Conservation (phyloP, 1,140 invertebrate species). For the Atta texana region DNA sequence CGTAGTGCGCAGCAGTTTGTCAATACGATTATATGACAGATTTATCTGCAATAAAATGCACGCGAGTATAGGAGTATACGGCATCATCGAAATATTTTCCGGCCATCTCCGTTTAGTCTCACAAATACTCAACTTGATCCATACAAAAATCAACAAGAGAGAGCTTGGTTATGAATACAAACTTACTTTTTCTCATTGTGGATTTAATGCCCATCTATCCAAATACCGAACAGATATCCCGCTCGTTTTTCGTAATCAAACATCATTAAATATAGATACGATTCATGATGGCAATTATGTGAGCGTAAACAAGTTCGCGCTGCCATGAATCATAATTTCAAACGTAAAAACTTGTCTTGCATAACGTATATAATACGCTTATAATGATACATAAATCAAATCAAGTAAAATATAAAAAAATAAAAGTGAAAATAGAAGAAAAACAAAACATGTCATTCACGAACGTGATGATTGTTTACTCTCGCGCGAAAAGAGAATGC, state of each 20-base stretch:
- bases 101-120: not conserved
- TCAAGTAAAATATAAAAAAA: not conserved
- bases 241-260: not conserved
- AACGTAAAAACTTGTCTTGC: slow-evolving; percentile 3
- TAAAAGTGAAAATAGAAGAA: not conserved
- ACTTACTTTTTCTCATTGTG: not conserved
- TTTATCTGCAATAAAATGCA: slow-evolving; percentile 58
- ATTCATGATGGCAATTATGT: not conserved
- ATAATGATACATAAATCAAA: not conserved
- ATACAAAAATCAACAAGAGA: not conserved
- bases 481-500: not conserved
- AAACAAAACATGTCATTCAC: not conserved
- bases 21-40: slow-evolving; percentile 63
- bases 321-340: slow-evolving; percentile 9
- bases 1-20: slow-evolving; percentile 38
- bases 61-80: not conserved
- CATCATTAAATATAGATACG: not conserved
- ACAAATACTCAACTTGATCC: not conserved
- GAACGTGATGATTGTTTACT: not conserved
- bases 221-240: not conserved
- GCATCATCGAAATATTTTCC: slow-evolving; percentile 27
- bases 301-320: slow-evolving; percentile 19
- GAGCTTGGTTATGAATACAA: too few relatives aligned
- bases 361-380: not conserved
- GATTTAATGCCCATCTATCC: not conserved